Conservation (phyloP, 2,113 vertebrate genomes). For the Conger conger region DNA sequence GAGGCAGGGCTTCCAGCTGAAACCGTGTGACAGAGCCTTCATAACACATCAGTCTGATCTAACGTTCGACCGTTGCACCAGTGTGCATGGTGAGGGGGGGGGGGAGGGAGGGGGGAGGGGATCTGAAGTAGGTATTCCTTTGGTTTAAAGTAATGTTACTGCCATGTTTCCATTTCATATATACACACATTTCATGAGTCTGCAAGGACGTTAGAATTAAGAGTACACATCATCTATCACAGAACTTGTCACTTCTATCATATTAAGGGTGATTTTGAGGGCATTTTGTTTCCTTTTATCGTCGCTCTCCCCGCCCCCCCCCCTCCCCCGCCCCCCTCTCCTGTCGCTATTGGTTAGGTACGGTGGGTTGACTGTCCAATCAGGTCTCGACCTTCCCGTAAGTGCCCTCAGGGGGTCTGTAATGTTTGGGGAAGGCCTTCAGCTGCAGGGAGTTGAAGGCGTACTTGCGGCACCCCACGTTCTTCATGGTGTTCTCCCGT, state of each 20-base stretch:
- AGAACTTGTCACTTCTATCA: conserved; percentile 31
- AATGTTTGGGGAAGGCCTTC: conserved; percentile 98
- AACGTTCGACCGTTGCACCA: neutral
- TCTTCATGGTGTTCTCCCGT: conserved; percentile 99
- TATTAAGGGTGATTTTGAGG: conserved; percentile 55
- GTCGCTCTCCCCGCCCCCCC: conserved; percentile 32
- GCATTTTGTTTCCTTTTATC: conserved; percentile 43
- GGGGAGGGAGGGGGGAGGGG: no score
- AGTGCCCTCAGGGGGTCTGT: conserved; percentile 97
- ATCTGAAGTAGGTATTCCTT: neutral
- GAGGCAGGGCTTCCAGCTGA: neutral
- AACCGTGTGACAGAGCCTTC: neutral
- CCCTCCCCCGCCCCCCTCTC: conserved; percentile 39
- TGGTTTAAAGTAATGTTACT: neutral
- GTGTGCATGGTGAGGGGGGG: neutral
- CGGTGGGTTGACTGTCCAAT: conserved; percentile 51
- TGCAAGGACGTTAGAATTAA: neutral
- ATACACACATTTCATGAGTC: neutral
- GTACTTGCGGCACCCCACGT: conserved; percentile 99
- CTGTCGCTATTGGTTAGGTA: conserved; percentile 23
- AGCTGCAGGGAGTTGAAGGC: conserved; percentile 97
- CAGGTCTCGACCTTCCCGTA: conserved; percentile 97
- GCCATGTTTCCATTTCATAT: neutral
- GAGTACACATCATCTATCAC: conserved; percentile 1
- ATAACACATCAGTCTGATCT: neutral